Evolutionary conservation across 2,888 invertebrate genomes (phyloP), one percentile per base, ranked within the genome.

Genomic region (Mythimna lalbum): DNA sequence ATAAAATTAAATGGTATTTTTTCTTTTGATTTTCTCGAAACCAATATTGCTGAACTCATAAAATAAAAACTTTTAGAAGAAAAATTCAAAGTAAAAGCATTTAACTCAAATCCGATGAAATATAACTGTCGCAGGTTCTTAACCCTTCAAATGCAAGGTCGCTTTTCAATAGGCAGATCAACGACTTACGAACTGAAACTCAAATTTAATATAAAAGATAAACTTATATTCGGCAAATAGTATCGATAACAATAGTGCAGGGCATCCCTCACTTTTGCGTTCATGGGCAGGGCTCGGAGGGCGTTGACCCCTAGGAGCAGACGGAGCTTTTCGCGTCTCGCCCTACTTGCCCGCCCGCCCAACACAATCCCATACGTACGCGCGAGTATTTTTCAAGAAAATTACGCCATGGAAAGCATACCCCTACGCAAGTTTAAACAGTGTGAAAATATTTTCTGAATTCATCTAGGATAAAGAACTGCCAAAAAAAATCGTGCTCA

Each of bases 231-330:
- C 82, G 72, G 86, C 87, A 89, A 90, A 90, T 84, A 88, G 82
- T 93, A 93, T 94, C 93, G 92, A 94, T 93, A 94, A 88, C 90
- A 92, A 89, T 89, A 87, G 89, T 83, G 27, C 80, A 83, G 88
- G 89, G 86, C 94, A 93, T 93, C 95, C 94, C 95, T 93, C 67
- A 84, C 82, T 83, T 85, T 87, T 88, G 90, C 91, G 92, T 95
- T 95, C 94, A 95, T 91, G 94, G 94, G 94, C 95, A 94, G 93
- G 94, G 94, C 94, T 91, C 87, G 75, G 81, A 90, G 95, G 93
- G 89, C 95, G 90, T 90, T 93, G 95, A 95, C 94, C 95, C 90
- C 90, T 87, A 87, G 87, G 86, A 82, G 90, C 92, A 94, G 94
- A 93, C 95, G 93, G 80, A 92, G 94, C 92, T 92, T 94, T 93